Evolutionary conservation across 2,797 vertebrate species (phyloP), one percentile per base, ranked within the genome.

Genomic region (Chelon labrosus): DNA sequence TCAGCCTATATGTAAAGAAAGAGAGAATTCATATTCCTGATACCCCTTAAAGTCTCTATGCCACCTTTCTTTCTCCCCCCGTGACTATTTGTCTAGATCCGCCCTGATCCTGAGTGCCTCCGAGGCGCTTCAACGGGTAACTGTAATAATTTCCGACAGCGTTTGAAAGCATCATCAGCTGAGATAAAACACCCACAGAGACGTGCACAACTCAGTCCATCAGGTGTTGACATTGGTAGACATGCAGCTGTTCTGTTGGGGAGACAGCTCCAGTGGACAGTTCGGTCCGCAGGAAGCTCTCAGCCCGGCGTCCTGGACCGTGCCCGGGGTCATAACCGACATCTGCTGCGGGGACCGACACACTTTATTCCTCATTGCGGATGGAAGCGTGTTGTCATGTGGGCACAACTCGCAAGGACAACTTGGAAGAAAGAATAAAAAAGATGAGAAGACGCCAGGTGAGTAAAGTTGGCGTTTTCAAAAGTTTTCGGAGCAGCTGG

Each of bases 261-360:
- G 95, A 0, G 90, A 92, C 57, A 79, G 88, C 53, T 75, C 87
- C 42, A 84, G 47, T 46, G 81, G 91, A 20, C 89, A 91, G 79
- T 85, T 82, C 6, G 88, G 85, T 46, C 70, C 67, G 6, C 53
- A 41, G 55, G 20, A 1, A 19, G 69, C 62, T 3, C 60, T 75
- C 12, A 75, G 65, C 1, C 90, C 90, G 22, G 61, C 62, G 13
- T 20, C 78, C 11, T 90, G 92, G 88, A 81, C 77, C 0, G 52
- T 84, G 0, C 72, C 75, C 10, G 75, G 78, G 16, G 17, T 12
- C 7, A 31, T 92, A 0, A 77, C 31, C 1, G 27, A 70, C 27
- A 91, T 95, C 31, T 90, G 91, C 52, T 92, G 94, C 52, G 96
- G 96, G 38, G 93, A 93, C 13, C 68, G 72, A 4, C 95, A 96